Conservation (phyloP, 2,888 invertebrate species). For the Philereme transversata region DNA sequence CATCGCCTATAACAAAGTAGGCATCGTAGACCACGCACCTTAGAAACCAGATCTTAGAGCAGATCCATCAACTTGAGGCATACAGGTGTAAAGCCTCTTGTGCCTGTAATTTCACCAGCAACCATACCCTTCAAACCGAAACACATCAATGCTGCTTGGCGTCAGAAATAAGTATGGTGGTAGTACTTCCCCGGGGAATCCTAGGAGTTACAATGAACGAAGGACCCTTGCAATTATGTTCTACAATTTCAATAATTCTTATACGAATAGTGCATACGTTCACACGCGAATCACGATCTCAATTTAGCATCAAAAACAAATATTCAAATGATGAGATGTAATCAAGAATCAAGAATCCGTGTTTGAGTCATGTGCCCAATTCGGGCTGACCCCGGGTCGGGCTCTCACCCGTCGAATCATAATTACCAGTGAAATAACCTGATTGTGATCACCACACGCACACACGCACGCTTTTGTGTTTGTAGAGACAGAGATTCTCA, state of each 20-base stretch:
- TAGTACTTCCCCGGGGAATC: no score
- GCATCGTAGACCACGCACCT: no score
- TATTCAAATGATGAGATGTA: slow-evolving; percentile 63
- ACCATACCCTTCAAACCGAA: no score
- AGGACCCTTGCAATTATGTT: no score
- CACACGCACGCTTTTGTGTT: slow-evolving; percentile 65
- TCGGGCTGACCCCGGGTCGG: slow-evolving; percentile 74
- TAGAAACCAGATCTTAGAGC: no score
- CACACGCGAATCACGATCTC: slow-evolving; percentile 46
- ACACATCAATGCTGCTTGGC: no score
- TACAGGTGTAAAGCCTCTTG: no score
- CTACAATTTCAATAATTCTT: slow-evolving; percentile 2
- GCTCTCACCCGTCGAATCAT: slow-evolving; percentile 77
- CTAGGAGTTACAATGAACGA: no score
- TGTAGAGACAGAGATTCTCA: slow-evolving; percentile 57
- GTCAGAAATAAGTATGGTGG: no score
- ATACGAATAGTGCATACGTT: slow-evolving; percentile 32
- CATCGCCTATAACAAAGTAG: no score
- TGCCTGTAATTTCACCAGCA: no score
- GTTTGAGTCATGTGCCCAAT: slow-evolving; percentile 70
- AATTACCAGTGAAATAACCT: slow-evolving; percentile 83
- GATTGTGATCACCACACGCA: slow-evolving; percentile 81
- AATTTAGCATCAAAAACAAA: slow-evolving; percentile 53
- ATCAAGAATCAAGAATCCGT: slow-evolving; percentile 59
- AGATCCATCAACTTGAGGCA: no score